A percentile compares a stretch with the other conserved stretches of the same genome.
Conservation (phyloP, 2,888 invertebrate species). For the Callyntrura guangdongensis region DNA sequence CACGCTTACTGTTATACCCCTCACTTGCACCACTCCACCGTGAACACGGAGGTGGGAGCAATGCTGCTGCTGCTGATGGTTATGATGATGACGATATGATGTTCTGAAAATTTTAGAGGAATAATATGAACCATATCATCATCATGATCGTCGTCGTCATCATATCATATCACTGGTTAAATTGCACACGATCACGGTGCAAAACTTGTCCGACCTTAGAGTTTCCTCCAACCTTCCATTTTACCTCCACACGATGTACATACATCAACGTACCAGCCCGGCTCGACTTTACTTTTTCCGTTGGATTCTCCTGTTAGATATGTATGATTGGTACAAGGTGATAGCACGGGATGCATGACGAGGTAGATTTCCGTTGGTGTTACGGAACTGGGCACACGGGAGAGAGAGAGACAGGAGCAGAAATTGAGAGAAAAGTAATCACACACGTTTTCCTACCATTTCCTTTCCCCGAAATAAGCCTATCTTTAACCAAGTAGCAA, state of each 20-base stretch:
- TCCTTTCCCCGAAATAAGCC: not conserved
- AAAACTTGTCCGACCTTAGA: slow-evolving; percentile 41
- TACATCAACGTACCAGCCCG: not conserved
- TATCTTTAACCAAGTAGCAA: no score
- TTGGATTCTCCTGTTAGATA: not conserved
- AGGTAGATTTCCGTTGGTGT: slow-evolving; percentile 60
- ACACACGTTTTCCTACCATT: slow-evolving; percentile 45
- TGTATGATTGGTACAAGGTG: slow-evolving; percentile 43
- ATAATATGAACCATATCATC: slow-evolving; percentile 71
- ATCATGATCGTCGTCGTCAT: slow-evolving; percentile 64
- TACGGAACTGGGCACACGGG: not conserved
- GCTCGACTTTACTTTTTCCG: not conserved
- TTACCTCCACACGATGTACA: no score
- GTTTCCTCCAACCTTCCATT: slow-evolving; percentile 46
- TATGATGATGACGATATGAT: slow-evolving; percentile 42
- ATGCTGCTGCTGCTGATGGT: not conserved
- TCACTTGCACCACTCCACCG: not conserved
- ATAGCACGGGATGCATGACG: slow-evolving; percentile 35
- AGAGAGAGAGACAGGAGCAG: not conserved
- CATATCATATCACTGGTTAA: slow-evolving; percentile 68
- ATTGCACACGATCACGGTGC: slow-evolving; percentile 56
- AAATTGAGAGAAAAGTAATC: slow-evolving; percentile 50
- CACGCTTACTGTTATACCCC: not conserved
- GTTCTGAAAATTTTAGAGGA: slow-evolving; percentile 60
- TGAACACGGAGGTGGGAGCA: no score